Base-by-base conservation (phyloP, 2,113 vertebrate species). In the Geococcyx californianus region DNA sequence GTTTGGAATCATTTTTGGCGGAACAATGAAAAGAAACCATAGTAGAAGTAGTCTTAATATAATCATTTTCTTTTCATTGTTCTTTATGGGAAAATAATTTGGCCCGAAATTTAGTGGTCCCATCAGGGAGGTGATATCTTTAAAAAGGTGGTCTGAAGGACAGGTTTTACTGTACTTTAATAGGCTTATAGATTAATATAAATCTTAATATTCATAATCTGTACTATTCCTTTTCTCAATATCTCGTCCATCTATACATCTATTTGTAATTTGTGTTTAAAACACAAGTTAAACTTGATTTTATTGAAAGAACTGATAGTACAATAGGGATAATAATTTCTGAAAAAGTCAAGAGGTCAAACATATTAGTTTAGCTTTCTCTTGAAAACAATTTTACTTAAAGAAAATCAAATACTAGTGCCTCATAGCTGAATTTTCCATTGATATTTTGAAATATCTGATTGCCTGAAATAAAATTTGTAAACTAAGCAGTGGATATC, bases 51-150 rank as follows among this genome's bases (percentile, higher is more conserved):
- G 97, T 98, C 98, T 98, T 98, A 98, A 98, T 98, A 98, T 98
- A 98, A 98, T 98, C 96, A 98, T 98, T 98, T 98, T 98, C 98
- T 98, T 98, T 98, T 98, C 98, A 98, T 98, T 98, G 98, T 98
- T 98, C 98, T 98, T 98, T 98, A 98, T 98, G 98, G 98, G 98
- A 98, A 98, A 98, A 98, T 98, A 98, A 98, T 98, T 98, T 98
- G 98, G 97, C 95, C 98, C 98, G 96, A 98, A 98, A 98, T 98
- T 98, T 98, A 98, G 98, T 98, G 98, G 98, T 98, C 98, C 98
- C 98, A 98, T 98, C 98, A 98, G 98, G 98, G 98, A 98, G 97
- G 98, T 97, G 98, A 98, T 98, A 98, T 98, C 98, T 98, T 98
- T 98, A 98, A 98, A 98, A 98, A 98, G 98, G 98, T 98, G 98